Evolutionary conservation across 2,797 vertebrate genomes (phyloP).

Genomic region (Poecilia gillii): DNA sequence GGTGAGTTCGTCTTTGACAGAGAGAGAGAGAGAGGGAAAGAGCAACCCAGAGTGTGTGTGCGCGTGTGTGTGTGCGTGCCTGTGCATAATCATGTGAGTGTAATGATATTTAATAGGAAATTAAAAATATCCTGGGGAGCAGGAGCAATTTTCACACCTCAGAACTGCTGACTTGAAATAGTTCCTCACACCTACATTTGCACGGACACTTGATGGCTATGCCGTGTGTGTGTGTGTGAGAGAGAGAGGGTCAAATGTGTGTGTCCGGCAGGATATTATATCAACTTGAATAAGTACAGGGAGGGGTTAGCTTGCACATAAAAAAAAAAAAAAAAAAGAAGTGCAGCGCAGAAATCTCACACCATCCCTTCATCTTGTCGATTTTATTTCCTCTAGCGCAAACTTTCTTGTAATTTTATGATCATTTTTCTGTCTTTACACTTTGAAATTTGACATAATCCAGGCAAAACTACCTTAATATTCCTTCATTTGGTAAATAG

Average conservation of each 20-base stretch:
- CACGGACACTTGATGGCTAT: conserved; percentile 18
- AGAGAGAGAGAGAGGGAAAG: conserved; percentile 5
- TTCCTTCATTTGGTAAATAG: neutral
- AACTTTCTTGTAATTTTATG: neutral
- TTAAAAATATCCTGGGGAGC: conserved; percentile 72
- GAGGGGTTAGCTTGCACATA: conserved; percentile 10
- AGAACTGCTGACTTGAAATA: conserved; percentile 65
- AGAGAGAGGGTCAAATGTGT: conserved; percentile 1
- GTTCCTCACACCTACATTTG: conserved; percentile 39
- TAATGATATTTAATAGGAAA: conserved; percentile 68
- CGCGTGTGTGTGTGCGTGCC: conserved; percentile 1
- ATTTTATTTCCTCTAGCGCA: neutral
- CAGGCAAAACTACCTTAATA: neutral
- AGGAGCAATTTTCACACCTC: conserved; percentile 59
- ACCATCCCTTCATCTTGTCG: neutral
- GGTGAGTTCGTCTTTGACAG: conserved; percentile 61
- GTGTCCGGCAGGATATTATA: conserved; percentile 20
- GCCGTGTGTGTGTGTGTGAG: conserved; percentile 9
- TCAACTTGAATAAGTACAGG: conserved; percentile 18
- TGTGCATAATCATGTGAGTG: conserved; percentile 34
- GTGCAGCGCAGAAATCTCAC: neutral
- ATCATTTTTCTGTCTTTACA: neutral
- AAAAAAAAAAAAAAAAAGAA: neutral
- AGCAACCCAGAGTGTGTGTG: neutral
- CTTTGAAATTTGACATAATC: neutral